Conservation (phyloP, 2,888 invertebrate species). For the Steromphala cineraria region DNA sequence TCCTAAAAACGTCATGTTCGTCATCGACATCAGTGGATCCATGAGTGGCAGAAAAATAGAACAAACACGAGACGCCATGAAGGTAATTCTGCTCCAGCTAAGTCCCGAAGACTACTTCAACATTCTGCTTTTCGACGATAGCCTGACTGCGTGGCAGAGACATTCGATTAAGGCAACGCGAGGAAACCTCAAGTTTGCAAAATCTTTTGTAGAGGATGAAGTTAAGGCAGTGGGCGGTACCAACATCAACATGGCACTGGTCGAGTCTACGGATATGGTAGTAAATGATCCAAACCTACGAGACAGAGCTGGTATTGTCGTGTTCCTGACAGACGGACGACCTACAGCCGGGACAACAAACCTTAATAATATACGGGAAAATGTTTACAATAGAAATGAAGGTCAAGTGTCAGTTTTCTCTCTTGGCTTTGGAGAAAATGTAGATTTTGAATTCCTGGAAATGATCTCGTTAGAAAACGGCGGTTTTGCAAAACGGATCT, state of each 20-base stretch:
- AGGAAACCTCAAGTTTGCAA: conserved; percentile 37
- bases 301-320: conserved; percentile 56
- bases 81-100: conserved; percentile 81
- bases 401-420: conserved; percentile 79
- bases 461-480: conserved; percentile 81
- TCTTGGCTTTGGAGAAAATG: conserved; percentile 84
- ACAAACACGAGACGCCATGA: conserved; percentile 83
- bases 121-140: conserved; percentile 80
- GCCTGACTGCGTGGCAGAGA: conserved; percentile 30
- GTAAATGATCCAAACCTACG: conserved; percentile 72
- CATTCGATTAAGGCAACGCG: conserved; percentile 32
- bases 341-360: conserved; percentile 72
- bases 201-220: conserved; percentile 26
- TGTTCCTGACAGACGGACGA: conserved; percentile 76
- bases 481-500: conserved; percentile 84
- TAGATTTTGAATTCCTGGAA: conserved; percentile 82
- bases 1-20: conserved; percentile 82
- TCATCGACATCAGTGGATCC: conserved; percentile 85
- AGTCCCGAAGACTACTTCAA: conserved; percentile 82
- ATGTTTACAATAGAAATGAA: conserved; percentile 44
- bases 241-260: conserved; percentile 82
- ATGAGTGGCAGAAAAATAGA: conserved; percentile 83
- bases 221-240: conserved; percentile 77
- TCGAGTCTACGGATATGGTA: conserved; percentile 76
- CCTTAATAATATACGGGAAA: conserved; percentile 59